Evolutionary conservation across 2,797 vertebrate genomes (phyloP).

Genomic region (Pyrocephalus nanus): DNA sequence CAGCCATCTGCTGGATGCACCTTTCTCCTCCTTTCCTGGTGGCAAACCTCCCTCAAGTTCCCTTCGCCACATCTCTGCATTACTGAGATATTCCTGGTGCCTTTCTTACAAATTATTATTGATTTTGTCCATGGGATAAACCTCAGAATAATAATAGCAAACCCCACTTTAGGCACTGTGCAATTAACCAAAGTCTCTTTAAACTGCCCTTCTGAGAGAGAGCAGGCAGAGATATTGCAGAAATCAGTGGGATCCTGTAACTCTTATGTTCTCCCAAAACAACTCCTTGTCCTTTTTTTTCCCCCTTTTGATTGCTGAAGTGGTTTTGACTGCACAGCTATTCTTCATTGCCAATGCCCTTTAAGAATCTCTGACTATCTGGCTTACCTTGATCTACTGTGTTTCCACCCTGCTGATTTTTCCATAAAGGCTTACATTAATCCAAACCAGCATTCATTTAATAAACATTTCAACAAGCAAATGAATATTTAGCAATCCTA

Average conservation of each 20-base stretch:
- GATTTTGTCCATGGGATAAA: not conserved
- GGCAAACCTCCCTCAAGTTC: not conserved
- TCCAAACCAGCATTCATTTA: not conserved
- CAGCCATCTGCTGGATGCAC: fast-evolving
- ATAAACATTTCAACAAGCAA: not conserved
- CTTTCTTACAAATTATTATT: not conserved
- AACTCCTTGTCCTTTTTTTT: not conserved
- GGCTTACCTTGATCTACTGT: not conserved
- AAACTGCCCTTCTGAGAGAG: not conserved
- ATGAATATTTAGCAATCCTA: not conserved
- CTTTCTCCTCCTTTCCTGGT: not conserved
- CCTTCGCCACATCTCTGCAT: fast-evolving
- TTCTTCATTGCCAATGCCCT: not conserved
- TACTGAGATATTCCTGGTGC: not conserved
- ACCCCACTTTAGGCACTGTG: not conserved
- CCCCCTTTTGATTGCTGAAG: not conserved
- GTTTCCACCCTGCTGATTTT: not conserved
- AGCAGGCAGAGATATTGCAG: not conserved
- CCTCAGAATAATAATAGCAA: not conserved
- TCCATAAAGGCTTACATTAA: not conserved
- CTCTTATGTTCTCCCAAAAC: not conserved
- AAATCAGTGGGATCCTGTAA: not conserved
- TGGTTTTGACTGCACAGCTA: not conserved
- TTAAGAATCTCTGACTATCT: not conserved
- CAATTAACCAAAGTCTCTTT: not conserved